phyloP scores from a whole-genome alignment of 2,797 vertebrate species.

The Anguilla marmorata region DNA sequence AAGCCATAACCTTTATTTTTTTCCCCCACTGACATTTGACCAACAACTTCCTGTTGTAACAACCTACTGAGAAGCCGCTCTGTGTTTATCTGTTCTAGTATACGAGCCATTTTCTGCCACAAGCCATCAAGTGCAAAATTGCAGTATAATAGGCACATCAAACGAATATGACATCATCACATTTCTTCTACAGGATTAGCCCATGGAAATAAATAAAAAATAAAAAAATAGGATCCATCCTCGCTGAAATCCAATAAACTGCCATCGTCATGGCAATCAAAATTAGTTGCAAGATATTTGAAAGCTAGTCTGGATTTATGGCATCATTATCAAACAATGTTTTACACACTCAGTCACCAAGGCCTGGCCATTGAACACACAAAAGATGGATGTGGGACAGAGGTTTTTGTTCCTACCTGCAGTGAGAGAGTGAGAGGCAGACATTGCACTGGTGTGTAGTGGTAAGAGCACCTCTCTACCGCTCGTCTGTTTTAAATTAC shows the following conservation, averaged over 20 bases:
- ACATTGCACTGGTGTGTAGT: not conserved
- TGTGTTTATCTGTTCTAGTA: not conserved
- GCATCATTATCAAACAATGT: not conserved
- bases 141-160: not conserved
- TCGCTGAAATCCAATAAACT: not conserved
- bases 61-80: not conserved
- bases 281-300: not conserved
- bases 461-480: not conserved
- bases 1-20: not conserved
- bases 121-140: not conserved
- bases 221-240: not conserved
- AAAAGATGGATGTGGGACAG: not conserved
- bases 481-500: slow-evolving; percentile 10
- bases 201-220: not conserved
- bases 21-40: not conserved
- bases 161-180: not conserved
- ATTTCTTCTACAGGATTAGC: not conserved
- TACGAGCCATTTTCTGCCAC: not conserved
- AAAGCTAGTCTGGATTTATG: not conserved
- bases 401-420: not conserved
- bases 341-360: not conserved
- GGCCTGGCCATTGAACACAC: not conserved
- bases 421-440: not conserved
- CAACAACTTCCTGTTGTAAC: not conserved
- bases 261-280: not conserved